phyloP scores from a whole-genome alignment of 2,888 invertebrate species.

The Boloria euphrosyne region DNA sequence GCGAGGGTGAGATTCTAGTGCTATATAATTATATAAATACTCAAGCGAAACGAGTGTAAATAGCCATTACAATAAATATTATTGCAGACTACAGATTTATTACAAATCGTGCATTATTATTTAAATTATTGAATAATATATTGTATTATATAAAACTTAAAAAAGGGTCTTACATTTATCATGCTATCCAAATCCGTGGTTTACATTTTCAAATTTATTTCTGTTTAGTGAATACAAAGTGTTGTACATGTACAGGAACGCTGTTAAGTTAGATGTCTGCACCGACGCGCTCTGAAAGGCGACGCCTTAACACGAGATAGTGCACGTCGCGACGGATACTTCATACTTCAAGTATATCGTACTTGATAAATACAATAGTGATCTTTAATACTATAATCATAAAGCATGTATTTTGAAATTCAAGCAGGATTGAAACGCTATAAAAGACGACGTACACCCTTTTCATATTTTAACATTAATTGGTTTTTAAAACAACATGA shows the following conservation, averaged over 20 bases:
- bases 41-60: too few species aligned
- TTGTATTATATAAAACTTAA: too few species aligned
- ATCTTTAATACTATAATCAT: slow-evolving; percentile 13
- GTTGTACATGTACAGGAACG: slow-evolving; percentile 17
- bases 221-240: neutral
- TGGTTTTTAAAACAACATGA: neutral
- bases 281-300: slow-evolving; percentile 17
- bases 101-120: too few species aligned
- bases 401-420: neutral
- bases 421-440: neutral
- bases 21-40: too few species aligned
- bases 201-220: too few species aligned
- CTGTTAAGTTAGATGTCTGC: slow-evolving; percentile 26
- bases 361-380: slow-evolving; percentile 17
- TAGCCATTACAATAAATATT: too few species aligned
- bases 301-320: slow-evolving; percentile 30
- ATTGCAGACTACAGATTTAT: too few species aligned
- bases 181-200: too few species aligned
- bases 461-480: slow-evolving; percentile 1
- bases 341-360: slow-evolving; percentile 22
- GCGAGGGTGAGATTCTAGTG: too few species aligned
- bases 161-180: too few species aligned
- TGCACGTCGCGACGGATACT: slow-evolving; percentile 32
- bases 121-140: too few species aligned
- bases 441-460: slow-evolving; percentile 1